These are phyloP conservation scores for Pterocles orientalis DNA, from an alignment of 2,113 vertebrate species.

Conservation along the genomic window DNA sequence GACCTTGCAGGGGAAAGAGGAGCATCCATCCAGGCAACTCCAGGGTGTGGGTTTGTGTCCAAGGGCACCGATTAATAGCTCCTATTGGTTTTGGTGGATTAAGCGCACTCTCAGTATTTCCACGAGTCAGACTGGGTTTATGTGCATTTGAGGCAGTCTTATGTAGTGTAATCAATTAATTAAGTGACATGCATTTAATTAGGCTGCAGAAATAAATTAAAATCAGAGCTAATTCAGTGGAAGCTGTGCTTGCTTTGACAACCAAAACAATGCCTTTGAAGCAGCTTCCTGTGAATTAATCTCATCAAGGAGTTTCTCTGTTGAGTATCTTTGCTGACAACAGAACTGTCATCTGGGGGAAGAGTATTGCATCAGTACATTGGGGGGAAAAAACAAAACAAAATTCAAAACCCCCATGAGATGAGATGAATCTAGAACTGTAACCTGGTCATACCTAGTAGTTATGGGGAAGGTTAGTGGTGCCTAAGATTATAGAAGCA, in stretches of 20 bases:
- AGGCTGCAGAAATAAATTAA: neutral
- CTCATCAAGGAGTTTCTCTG: neutral
- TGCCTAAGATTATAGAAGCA: neutral
- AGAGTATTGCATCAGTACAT: neutral
- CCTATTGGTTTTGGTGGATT: neutral
- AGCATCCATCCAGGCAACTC: neutral
- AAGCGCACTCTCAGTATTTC: neutral
- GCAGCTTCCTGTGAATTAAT: neutral
- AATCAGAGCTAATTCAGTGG: neutral
- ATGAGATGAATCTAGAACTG: neutral
- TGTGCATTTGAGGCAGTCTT: neutral
- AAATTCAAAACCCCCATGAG: neutral
- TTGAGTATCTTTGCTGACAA: neutral
- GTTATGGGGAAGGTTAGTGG: neutral
- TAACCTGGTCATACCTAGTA: neutral
- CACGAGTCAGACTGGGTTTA: neutral
- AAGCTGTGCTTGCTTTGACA: neutral
- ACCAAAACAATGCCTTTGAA: neutral
- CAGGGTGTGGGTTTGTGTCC: neutral
- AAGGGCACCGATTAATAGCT: neutral
- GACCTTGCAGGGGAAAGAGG: neutral
- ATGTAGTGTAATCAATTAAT: neutral
- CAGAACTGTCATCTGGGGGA: neutral
- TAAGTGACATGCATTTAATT: neutral
- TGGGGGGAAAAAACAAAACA: neutral